phyloP scores from a whole-genome alignment of 1,140 invertebrate species.

The Cherax quadricarinatus region DNA sequence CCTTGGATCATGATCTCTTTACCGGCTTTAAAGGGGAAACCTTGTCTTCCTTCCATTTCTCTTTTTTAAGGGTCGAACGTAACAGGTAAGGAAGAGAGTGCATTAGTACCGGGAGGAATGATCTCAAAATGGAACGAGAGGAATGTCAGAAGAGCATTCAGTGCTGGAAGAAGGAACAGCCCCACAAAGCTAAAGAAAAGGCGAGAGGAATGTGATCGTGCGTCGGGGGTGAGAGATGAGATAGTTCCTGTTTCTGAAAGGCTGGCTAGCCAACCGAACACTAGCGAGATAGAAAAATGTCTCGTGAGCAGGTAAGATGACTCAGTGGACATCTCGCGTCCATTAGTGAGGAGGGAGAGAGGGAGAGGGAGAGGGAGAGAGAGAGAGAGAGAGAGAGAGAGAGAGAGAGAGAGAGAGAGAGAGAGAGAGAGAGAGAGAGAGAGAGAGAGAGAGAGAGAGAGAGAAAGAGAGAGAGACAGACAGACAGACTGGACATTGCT shows the following conservation, averaged over 20 bases:
- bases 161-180: not conserved
- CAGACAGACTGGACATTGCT: not conserved
- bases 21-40: too few relatives aligned
- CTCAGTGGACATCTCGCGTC: too few relatives aligned
- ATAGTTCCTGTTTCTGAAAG: not conserved
- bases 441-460: not conserved
- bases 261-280: not conserved
- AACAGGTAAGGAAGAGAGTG: too few relatives aligned
- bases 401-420: not conserved
- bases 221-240: not conserved
- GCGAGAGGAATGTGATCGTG: not conserved
- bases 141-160: not conserved
- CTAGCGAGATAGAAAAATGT: not conserved
- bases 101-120: too few relatives aligned
- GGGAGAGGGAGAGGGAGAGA: not conserved
- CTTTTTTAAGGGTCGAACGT: too few relatives aligned
- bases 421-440: not conserved
- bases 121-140: too few relatives aligned
- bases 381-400: constrained; percentile 11
- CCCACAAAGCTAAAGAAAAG: not conserved
- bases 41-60: too few relatives aligned
- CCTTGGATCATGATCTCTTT: too few relatives aligned
- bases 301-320: too few relatives aligned
- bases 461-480: constrained; percentile 37
- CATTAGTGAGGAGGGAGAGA: not conserved